Conservation (phyloP, 2,797 vertebrate species). For the Oceanodroma leucorhoa region DNA sequence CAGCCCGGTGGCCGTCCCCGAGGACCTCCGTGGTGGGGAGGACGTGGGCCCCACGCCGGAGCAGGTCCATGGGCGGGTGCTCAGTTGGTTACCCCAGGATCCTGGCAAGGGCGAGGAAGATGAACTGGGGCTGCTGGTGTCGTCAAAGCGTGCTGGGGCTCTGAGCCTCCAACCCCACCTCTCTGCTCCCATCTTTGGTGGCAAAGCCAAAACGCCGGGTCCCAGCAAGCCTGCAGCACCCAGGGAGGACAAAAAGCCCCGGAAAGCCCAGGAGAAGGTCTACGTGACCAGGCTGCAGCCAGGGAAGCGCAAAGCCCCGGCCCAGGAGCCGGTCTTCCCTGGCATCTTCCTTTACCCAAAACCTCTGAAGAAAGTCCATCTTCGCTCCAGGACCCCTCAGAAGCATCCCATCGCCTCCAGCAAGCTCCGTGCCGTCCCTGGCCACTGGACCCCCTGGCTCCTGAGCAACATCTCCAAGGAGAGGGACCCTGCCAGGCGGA, state of each 20-base stretch:
- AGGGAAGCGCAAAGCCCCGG: constrained; percentile 47
- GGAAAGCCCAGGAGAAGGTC: constrained; percentile 83
- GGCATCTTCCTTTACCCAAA: constrained; percentile 86
- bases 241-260: constrained; percentile 5
- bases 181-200: constrained; percentile 78
- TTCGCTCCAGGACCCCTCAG: constrained; percentile 50
- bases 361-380: constrained; percentile 59
- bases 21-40: neutral
- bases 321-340: constrained; percentile 83
- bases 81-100: constrained; percentile 80
- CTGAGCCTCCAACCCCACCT: constrained; percentile 74
- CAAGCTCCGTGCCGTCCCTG: neutral
- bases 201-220: constrained; percentile 67
- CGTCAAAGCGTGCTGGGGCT: constrained; percentile 67
- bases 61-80: constrained; percentile 68
- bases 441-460: constrained; percentile 53
- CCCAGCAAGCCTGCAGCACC: neutral
- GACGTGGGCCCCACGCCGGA: neutral
- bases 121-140: neutral
- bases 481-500: constrained; percentile 34
- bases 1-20: neutral
- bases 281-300: constrained; percentile 88
- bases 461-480: constrained; percentile 69
- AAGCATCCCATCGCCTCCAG: constrained; percentile 31
- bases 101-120: constrained; percentile 15